Conservation (phyloP, 2,797 vertebrate species). For the Catharus ustulatus region DNA sequence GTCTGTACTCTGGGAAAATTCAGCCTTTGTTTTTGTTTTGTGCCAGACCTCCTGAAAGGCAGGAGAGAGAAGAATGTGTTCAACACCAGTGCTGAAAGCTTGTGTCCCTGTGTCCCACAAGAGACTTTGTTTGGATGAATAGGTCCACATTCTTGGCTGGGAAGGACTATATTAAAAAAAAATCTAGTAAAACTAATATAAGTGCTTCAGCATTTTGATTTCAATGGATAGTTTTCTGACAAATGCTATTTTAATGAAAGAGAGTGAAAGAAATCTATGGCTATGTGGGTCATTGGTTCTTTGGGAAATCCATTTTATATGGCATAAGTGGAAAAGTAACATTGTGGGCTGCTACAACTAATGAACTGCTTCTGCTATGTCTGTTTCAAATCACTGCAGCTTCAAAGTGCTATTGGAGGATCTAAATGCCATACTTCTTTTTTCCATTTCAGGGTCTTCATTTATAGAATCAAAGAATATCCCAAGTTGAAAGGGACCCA, state of each 20-base stretch:
- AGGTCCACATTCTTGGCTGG: background rate
- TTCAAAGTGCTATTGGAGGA: background rate
- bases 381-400: background rate
- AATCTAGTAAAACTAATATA: background rate
- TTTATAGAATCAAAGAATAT: background rate
- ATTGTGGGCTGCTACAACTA: background rate
- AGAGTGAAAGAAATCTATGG: background rate
- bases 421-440: background rate
- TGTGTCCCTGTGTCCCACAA: background rate
- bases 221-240: background rate
- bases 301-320: background rate
- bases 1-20: background rate
- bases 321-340: background rate
- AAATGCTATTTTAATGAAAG: background rate
- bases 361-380: background rate
- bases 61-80: background rate
- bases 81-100: background rate
- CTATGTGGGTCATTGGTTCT: background rate
- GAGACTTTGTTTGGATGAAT: background rate
- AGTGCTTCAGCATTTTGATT: background rate
- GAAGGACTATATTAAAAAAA: background rate
- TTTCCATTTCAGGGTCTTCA: background rate
- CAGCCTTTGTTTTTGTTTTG: background rate
- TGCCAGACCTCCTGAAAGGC: background rate
- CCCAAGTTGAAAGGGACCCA: background rate